These are phyloP conservation scores for Popillia japonica DNA, from an alignment of 1,140 invertebrate species.

Conservation along the genomic window DNA sequence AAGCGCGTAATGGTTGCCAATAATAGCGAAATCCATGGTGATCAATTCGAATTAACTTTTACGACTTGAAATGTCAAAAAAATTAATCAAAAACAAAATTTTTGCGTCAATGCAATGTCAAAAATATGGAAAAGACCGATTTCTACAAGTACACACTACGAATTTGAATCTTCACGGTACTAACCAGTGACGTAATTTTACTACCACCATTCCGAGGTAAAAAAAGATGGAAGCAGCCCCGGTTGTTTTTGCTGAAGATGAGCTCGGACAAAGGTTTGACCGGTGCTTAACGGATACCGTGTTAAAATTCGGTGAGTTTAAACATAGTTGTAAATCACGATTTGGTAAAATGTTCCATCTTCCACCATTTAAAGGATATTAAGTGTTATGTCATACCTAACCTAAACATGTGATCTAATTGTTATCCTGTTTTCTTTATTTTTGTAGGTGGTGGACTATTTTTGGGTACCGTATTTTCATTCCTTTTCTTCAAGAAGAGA, in stretches of 20 bases:
- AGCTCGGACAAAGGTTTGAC: slow-evolving; percentile 67
- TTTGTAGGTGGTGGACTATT: slow-evolving; percentile 73
- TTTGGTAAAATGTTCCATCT: neutral
- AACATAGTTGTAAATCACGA: neutral
- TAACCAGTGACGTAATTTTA: slow-evolving; percentile 30
- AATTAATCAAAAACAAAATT: slow-evolving; percentile 32
- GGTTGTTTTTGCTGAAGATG: slow-evolving; percentile 62
- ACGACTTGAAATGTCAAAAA: neutral
- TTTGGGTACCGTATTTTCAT: slow-evolving; percentile 71
- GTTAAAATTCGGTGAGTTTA: slow-evolving; percentile 68
- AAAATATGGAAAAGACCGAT: slow-evolving; percentile 32
- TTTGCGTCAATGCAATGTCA: slow-evolving; percentile 36
- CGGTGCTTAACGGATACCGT: slow-evolving; percentile 69
- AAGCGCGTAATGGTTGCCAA: neutral
- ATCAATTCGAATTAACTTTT: neutral
- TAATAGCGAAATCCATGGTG: neutral
- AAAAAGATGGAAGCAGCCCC: slow-evolving; percentile 35
- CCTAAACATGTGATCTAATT: slow-evolving; percentile 35
- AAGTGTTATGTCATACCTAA: slow-evolving; percentile 38
- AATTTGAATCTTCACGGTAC: neutral
- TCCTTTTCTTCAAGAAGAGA: slow-evolving; percentile 74
- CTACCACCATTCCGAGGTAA: neutral
- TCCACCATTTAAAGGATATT: slow-evolving; percentile 5
- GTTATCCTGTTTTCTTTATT: no score
- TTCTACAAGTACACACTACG: neutral